Percentiles rank a stretch among this genome's conserved stretches.
phyloP scores from a whole-genome alignment of 2,797 vertebrate species.

The Pseudochromis fuscus region DNA sequence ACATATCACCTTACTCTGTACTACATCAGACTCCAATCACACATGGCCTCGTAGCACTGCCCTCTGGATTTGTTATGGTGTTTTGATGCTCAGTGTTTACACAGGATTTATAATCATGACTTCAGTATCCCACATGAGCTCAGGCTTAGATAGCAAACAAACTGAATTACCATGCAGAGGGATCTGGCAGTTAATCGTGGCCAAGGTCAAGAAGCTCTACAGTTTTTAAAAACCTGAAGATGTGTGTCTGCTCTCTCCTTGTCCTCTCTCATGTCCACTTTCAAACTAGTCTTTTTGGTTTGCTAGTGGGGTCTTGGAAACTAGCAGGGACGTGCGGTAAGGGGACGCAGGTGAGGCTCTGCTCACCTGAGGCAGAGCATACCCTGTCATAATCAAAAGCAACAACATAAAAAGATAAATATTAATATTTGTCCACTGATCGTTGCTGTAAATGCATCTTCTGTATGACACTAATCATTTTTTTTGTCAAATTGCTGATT shows the following conservation, averaged over 20 bases:
- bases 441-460: no score
- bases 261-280: constrained; percentile 39
- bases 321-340: no score
- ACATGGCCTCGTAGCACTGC: constrained; percentile 31
- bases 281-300: constrained; percentile 42
- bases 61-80: constrained; percentile 54
- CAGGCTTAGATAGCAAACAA: constrained; percentile 56
- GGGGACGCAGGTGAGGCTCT: no score
- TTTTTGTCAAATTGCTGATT: no score
- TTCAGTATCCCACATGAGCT: constrained; percentile 45
- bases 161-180: constrained; percentile 58
- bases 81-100: constrained; percentile 68
- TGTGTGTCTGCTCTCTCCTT: constrained; percentile 23
- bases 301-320: constrained; percentile 40
- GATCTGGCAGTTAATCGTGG: constrained; percentile 45
- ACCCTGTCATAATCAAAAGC: no score
- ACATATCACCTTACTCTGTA: constrained; percentile 45
- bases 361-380: no score
- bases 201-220: constrained; percentile 69
- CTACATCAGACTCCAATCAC: constrained; percentile 65
- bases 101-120: constrained; percentile 73
- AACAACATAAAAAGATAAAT: no score
- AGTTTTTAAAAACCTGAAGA: constrained; percentile 44
- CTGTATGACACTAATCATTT: no score
- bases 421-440: no score